Conservation (phyloP, 2,888 invertebrate species). For the Platynereis dumerilii region DNA sequence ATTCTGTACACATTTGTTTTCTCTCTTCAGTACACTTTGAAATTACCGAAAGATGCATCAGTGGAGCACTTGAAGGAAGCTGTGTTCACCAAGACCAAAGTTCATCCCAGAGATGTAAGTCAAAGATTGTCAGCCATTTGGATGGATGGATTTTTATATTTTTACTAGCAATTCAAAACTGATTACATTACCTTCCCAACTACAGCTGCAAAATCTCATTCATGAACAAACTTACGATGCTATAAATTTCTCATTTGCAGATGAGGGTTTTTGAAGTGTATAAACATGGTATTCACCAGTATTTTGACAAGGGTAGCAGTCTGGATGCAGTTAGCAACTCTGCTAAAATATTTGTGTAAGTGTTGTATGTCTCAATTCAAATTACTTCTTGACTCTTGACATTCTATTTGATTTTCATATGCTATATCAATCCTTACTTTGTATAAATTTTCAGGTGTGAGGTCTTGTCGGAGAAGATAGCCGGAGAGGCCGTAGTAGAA, state of each 20-base stretch:
- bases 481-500: conserved; percentile 61
- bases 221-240: background rate
- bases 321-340: conserved; percentile 48
- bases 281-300: conserved; percentile 52
- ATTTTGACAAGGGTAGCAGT: conserved; percentile 46
- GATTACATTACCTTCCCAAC: too few relatives aligned
- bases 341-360: conserved; percentile 60
- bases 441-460: conserved; percentile 56
- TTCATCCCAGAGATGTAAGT: conserved; percentile 50
- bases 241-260: conserved; percentile 42
- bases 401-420: too few relatives aligned
- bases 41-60: conserved; percentile 55
- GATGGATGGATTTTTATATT: background rate
- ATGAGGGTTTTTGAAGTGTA: conserved; percentile 58
- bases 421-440: too few relatives aligned
- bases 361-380: conserved; percentile 23
- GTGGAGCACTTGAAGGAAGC: conserved; percentile 57
- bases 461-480: conserved; percentile 57
- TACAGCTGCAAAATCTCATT: too few relatives aligned
- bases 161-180: background rate
- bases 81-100: conserved; percentile 50
- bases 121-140: too few relatives aligned
- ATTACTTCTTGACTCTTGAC: background rate
- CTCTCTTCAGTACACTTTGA: conserved; percentile 44
- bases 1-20: too few relatives aligned